phyloP scores from a whole-genome alignment of 2,113 vertebrate genomes.

The Salvelinus fontinalis region DNA sequence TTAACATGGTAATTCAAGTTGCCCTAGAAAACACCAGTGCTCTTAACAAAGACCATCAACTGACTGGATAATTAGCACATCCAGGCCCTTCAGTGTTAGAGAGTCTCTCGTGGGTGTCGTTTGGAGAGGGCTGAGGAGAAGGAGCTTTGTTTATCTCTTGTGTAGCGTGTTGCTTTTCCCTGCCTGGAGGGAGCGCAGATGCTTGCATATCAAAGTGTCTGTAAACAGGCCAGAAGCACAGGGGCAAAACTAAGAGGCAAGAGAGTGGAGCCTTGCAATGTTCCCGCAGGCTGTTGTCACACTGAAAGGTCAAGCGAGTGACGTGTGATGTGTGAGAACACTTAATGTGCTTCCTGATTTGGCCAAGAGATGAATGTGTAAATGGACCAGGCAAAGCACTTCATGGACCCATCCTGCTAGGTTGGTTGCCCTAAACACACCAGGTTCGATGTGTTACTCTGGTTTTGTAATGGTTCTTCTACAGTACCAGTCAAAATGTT shows the following conservation, averaged over 20 bases:
- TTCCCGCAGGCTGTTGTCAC: background rate
- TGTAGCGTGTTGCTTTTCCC: conserved; percentile 2
- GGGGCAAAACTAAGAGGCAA: background rate
- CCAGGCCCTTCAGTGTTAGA: conserved; percentile 36
- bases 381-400: background rate
- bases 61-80: conserved; percentile 54
- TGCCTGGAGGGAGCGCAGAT: background rate
- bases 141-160: conserved; percentile 19
- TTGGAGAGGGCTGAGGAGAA: conserved; percentile 6
- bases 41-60: conserved; percentile 35
- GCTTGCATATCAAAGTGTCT: conserved; percentile 7
- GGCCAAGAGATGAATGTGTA: background rate
- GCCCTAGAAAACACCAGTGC: conserved; percentile 15
- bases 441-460: too few relatives aligned
- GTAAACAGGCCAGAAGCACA: background rate
- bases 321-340: background rate
- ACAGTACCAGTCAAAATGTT: too few relatives aligned
- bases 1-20: conserved; percentile 35
- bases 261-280: background rate
- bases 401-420: background rate
- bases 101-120: conserved; percentile 41
- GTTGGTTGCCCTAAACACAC: too few relatives aligned
- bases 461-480: too few relatives aligned
- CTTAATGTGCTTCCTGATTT: background rate
- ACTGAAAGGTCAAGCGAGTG: conserved; percentile 4